These are phyloP conservation scores for Australoheros scitulus DNA, from an alignment of 2,113 vertebrate genomes.

Conservation along the genomic window DNA sequence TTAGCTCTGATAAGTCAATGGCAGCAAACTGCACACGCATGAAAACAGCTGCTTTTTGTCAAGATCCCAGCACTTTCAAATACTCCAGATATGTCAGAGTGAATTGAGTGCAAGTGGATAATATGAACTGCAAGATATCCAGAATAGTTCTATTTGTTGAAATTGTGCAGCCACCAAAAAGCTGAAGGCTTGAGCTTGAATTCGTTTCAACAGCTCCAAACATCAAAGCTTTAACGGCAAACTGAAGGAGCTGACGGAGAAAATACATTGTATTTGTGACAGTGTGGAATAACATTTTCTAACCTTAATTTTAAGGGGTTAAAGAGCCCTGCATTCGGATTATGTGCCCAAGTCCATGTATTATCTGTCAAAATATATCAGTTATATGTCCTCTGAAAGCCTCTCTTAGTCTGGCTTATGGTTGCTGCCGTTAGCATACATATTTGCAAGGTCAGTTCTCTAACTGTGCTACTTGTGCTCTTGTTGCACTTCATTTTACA, in stretches of 20 bases:
- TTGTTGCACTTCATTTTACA: not conserved
- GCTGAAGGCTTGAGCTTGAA: not conserved
- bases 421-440: not conserved
- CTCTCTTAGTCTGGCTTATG: not conserved
- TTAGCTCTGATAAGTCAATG: not conserved
- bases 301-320: not conserved
- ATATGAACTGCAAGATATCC: not conserved
- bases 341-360: not conserved
- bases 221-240: not conserved
- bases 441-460: not conserved
- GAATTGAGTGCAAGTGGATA: not conserved
- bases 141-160: not conserved
- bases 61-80: not conserved
- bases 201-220: not conserved
- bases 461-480: not conserved
- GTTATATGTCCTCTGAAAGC: not conserved
- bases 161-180: not conserved
- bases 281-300: not conserved
- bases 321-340: not conserved
- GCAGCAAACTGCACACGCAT: not conserved
- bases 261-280: not conserved
- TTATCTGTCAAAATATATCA: not conserved
- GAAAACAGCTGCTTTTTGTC: not conserved
- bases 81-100: not conserved
- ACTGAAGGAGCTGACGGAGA: not conserved